phyloP scores from a whole-genome alignment of 1,140 invertebrate species.

The Scaptomyza graminum region DNA sequence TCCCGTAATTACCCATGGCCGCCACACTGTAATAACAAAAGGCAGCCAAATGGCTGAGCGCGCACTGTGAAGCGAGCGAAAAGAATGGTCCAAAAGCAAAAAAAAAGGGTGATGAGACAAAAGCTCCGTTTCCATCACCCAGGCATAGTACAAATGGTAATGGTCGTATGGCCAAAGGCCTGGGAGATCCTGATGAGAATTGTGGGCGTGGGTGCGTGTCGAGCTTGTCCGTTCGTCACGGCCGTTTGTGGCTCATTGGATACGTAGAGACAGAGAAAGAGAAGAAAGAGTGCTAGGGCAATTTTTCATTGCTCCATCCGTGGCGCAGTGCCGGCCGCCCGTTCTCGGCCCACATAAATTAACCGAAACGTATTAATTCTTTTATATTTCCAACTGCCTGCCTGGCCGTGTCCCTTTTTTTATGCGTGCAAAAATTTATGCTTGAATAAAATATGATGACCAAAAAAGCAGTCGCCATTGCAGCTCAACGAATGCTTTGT shows the following conservation, averaged over 20 bases:
- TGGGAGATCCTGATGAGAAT: not conserved
- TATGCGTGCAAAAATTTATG: constrained; percentile 82
- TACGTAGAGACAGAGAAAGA: constrained; percentile 11
- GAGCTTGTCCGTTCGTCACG: constrained; percentile 59
- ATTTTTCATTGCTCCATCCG: constrained; percentile 67
- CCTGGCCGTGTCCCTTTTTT: constrained; percentile 49
- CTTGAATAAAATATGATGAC: constrained; percentile 82
- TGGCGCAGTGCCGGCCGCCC: not conserved
- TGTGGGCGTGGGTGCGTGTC: constrained; percentile 32
- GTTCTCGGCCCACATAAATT: constrained; percentile 65
- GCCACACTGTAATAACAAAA: constrained; percentile 50
- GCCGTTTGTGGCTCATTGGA: constrained; percentile 79
- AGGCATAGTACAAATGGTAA: constrained; percentile 15
- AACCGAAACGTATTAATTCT: constrained; percentile 81
- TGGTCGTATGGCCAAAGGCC: constrained; percentile 27
- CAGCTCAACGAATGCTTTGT: constrained; percentile 13
- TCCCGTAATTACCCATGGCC: constrained; percentile 64
- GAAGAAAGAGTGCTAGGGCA: constrained; percentile 29
- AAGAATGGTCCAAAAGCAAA: constrained; percentile 35
- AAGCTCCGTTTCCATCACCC: constrained; percentile 32
- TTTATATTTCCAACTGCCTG: constrained; percentile 51
- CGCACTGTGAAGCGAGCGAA: not conserved
- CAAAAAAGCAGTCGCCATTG: constrained; percentile 72
- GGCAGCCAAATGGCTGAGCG: constrained; percentile 32
- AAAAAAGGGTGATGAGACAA: constrained; percentile 71